Conservation (phyloP, 2,113 vertebrate genomes). For the Arothron firmamentum region DNA sequence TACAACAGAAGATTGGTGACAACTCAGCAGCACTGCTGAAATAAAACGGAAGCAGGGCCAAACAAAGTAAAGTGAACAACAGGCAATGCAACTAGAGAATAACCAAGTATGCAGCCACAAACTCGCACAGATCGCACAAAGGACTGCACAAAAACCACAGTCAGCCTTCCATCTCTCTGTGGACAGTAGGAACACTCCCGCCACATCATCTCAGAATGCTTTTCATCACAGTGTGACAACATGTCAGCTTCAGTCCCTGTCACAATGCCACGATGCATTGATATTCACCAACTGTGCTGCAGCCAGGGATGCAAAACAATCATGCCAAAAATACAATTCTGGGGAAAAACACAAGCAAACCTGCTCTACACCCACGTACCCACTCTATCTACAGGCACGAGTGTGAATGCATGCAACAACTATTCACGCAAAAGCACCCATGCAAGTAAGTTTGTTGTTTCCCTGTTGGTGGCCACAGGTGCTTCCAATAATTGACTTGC, state of each 20-base stretch:
- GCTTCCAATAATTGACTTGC: neutral
- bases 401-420: slow-evolving; percentile 7
- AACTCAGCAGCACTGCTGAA: neutral
- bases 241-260: slow-evolving; percentile 74
- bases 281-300: slow-evolving; percentile 74
- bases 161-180: slow-evolving; percentile 63
- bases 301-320: slow-evolving; percentile 65
- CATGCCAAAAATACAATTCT: slow-evolving; percentile 72
- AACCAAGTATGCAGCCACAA: slow-evolving; percentile 21
- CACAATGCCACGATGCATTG: slow-evolving; percentile 70
- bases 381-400: slow-evolving; percentile 9
- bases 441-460: neutral
- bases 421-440: neutral
- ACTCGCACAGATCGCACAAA: slow-evolving; percentile 41
- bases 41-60: slow-evolving; percentile 18
- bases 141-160: slow-evolving; percentile 59
- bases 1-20: slow-evolving; percentile 12
- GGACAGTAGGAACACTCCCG: slow-evolving; percentile 72
- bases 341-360: slow-evolving; percentile 37
- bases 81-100: slow-evolving; percentile 27
- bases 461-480: neutral
- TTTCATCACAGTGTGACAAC: slow-evolving; percentile 78
- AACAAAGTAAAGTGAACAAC: slow-evolving; percentile 21
- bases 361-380: slow-evolving; percentile 53
- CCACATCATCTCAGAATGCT: slow-evolving; percentile 77